phyloP scores from a whole-genome alignment of 2,888 invertebrate species.

The Suillia variegata region DNA sequence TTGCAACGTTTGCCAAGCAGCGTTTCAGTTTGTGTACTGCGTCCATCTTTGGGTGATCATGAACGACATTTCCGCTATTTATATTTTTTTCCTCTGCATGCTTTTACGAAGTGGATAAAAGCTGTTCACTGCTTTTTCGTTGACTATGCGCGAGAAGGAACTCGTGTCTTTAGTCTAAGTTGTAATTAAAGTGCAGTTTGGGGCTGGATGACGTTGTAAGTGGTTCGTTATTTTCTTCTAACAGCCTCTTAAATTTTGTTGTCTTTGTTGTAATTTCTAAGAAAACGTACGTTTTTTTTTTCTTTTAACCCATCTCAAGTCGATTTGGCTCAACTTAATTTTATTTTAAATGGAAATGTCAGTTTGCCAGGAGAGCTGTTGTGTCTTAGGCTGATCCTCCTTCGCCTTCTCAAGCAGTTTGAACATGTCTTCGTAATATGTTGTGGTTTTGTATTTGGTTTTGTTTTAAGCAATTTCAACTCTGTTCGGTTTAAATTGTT shows the following conservation, averaged over 20 bases:
- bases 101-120: too few relatives aligned
- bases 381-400: constrained; percentile 15
- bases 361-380: constrained; percentile 9
- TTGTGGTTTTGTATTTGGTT: too few relatives aligned
- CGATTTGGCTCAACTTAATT: neutral
- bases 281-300: neutral
- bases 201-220: constrained; percentile 15
- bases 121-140: too few relatives aligned
- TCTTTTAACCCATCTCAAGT: neutral
- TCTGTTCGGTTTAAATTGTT: constrained; percentile 5
- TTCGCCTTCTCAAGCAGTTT: neutral
- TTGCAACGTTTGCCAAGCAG: neutral
- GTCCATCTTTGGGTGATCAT: neutral
- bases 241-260: constrained; percentile 26
- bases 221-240: constrained; percentile 21
- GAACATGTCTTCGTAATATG: too few relatives aligned
- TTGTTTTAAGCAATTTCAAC: constrained; percentile 7
- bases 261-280: constrained; percentile 11
- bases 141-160: constrained; percentile 3
- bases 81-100: neutral
- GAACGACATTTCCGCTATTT: neutral
- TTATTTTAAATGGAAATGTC: constrained; percentile 27
- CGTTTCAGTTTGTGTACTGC: neutral
- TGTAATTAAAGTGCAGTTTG: constrained; percentile 31
- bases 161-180: constrained; percentile 25